Conservation (phyloP, 2,797 vertebrate species). For the Lacerta viridis region DNA sequence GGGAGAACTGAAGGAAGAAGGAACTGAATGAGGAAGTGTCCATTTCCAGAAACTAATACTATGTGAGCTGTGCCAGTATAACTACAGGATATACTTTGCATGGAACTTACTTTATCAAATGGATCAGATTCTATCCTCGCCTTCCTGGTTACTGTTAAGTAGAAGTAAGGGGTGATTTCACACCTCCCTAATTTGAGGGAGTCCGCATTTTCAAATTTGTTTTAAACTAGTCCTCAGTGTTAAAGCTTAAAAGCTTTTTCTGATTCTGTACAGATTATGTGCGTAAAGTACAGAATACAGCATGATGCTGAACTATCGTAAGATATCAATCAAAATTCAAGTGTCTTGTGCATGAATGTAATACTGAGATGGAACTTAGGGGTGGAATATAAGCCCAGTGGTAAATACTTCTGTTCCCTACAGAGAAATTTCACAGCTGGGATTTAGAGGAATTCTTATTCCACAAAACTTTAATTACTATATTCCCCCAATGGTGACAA, state of each 20-base stretch:
- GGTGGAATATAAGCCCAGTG: conserved; percentile 38
- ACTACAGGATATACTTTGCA: neutral
- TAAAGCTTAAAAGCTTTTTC: neutral
- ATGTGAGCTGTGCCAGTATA: neutral
- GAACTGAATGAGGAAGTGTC: neutral
- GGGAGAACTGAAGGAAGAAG: neutral
- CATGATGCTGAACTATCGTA: neutral
- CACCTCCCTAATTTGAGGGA: neutral
- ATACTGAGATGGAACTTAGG: conserved; percentile 38
- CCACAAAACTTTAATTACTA: conserved; percentile 39
- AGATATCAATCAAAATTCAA: conserved; percentile 48
- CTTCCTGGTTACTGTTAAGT: neutral
- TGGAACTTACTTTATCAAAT: neutral
- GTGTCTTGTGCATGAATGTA: conserved; percentile 46
- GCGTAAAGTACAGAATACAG: neutral
- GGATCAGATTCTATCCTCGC: neutral
- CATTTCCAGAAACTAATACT: neutral
- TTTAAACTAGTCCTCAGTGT: neutral
- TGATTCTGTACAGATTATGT: neutral
- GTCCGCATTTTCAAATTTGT: neutral
- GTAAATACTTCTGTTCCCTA: conserved; percentile 48
- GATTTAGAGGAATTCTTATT: conserved; percentile 52
- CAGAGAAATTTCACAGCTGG: conserved; percentile 55
- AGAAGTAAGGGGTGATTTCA: neutral
- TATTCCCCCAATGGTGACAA: conserved; percentile 57